Conservation (phyloP, 2,113 vertebrate species). For the Neolamprologus hecqui region DNA sequence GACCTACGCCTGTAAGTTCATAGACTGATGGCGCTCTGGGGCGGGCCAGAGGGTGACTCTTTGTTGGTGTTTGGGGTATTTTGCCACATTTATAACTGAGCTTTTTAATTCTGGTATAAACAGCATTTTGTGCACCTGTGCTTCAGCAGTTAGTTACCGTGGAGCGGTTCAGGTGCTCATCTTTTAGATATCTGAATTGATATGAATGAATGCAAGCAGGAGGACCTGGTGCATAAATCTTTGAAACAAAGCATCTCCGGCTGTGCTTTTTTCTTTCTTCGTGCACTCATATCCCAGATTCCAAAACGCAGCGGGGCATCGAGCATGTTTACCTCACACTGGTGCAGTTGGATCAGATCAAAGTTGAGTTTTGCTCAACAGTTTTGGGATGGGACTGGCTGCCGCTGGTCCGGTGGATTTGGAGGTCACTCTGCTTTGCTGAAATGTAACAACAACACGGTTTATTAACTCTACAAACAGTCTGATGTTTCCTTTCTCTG, state of each 20-base stretch:
- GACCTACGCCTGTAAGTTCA: conserved; percentile 94
- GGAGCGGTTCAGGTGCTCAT: too few relatives aligned
- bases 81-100: too few relatives aligned
- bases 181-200: too few relatives aligned
- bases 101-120: too few relatives aligned
- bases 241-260: neutral
- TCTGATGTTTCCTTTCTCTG: neutral
- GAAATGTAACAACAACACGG: fast-evolving
- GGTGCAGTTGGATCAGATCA: neutral
- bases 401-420: neutral
- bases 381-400: neutral
- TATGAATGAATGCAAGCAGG: neutral
- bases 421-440: neutral
- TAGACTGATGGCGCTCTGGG: fast-evolving
- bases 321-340: neutral
- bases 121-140: too few relatives aligned
- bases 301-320: neutral
- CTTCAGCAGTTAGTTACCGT: too few relatives aligned
- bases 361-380: neutral
- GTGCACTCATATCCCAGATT: neutral
- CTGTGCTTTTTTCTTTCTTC: neutral
- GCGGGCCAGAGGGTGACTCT: neutral
- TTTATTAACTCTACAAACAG: neutral
- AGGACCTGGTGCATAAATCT: neutral
- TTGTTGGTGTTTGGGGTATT: neutral